Conservation (phyloP, 2,113 vertebrate species). For the Butorides virescens region DNA sequence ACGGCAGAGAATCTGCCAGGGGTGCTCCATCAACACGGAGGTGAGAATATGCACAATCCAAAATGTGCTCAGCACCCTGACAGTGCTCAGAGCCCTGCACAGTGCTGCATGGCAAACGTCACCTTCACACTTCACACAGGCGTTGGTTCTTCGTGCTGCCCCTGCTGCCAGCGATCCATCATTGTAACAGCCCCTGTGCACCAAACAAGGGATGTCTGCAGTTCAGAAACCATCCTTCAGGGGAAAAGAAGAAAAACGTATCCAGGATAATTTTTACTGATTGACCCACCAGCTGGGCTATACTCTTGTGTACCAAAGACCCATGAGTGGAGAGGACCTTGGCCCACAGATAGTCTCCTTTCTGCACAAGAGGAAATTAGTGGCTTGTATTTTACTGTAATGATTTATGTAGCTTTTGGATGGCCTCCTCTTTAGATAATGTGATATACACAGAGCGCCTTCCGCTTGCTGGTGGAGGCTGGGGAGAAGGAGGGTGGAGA, state of each 20-base stretch:
- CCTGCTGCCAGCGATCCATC: background rate
- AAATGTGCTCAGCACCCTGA: background rate
- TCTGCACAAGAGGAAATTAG: background rate
- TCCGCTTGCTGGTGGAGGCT: background rate
- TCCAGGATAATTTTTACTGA: background rate
- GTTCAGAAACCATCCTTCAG: background rate
- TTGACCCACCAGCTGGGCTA: background rate
- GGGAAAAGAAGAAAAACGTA: background rate
- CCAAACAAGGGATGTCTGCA: background rate
- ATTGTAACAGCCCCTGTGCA: background rate
- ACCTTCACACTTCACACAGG: rapidly evolving
- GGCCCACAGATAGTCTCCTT: background rate
- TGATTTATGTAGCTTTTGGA: conserved; percentile 36
- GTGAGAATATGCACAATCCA: rapidly evolving
- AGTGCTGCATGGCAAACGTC: rapidly evolving
- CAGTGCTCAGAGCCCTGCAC: background rate
- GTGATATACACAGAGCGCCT: background rate
- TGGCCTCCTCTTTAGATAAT: background rate
- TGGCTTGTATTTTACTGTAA: background rate
- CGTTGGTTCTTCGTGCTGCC: rapidly evolving
- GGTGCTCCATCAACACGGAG: rapidly evolving
- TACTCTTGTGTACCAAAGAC: background rate
- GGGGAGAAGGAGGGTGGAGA: background rate
- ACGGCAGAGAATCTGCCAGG: background rate
- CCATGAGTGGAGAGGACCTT: rapidly evolving